A percentile compares a stretch with the other conserved stretches of the same genome.
phyloP scores from a whole-genome alignment of 2,797 vertebrate genomes.

The Ceryle rudis region DNA sequence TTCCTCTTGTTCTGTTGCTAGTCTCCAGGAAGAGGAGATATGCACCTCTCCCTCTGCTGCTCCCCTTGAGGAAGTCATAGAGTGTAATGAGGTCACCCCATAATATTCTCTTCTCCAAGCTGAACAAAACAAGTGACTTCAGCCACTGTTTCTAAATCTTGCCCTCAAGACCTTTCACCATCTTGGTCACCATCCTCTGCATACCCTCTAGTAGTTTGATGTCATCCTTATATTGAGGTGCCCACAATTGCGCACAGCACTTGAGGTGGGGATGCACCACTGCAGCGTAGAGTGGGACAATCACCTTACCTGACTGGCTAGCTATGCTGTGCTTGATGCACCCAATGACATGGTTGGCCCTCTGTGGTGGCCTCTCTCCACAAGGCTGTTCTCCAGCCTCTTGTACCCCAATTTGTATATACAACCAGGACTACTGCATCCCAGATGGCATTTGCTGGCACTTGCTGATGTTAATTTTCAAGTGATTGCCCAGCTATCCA shows the following conservation, averaged over 20 bases:
- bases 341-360: rapidly evolving
- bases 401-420: rapidly evolving
- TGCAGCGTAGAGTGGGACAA: not conserved
- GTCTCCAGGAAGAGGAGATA: not conserved
- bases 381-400: not conserved
- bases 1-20: not conserved
- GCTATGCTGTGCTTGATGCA: not conserved
- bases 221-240: not conserved
- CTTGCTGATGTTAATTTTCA: not conserved
- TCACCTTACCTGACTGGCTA: rapidly evolving
- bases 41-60: not conserved
- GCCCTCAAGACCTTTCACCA: not conserved
- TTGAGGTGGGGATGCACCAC: rapidly evolving
- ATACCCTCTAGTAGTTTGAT: rapidly evolving
- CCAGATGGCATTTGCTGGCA: not conserved
- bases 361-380: too few relatives aligned
- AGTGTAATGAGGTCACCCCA: not conserved
- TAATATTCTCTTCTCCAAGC: not conserved
- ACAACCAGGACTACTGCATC: not conserved
- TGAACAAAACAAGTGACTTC: not conserved
- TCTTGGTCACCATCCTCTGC: not conserved
- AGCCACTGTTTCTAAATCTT: rapidly evolving
- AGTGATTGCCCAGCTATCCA: not conserved
- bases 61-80: not conserved
- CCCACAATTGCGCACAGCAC: not conserved